Percentiles rank a stretch among this genome's conserved stretches.
Evolutionary conservation across 2,113 vertebrate species (phyloP).

Genomic region (Arenaria interpres): DNA sequence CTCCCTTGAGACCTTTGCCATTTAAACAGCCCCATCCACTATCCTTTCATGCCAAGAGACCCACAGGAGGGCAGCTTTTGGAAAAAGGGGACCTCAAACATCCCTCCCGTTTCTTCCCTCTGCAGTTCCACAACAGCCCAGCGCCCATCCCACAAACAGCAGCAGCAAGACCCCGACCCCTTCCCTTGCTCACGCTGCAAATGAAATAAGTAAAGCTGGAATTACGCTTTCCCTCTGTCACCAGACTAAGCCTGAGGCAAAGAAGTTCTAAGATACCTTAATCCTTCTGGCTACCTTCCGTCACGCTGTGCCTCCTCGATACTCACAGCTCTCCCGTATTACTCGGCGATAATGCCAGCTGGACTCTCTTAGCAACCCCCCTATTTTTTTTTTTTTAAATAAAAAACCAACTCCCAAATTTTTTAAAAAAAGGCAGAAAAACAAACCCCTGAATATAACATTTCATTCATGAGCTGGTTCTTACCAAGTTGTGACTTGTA

Average conservation of each 20-base stretch:
- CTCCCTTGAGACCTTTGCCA: background rate
- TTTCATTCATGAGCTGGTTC: slow-evolving; percentile 9
- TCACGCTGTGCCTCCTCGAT: slow-evolving; percentile 13
- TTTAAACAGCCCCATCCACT: accelerated
- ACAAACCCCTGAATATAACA: background rate
- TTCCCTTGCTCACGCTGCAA: background rate
- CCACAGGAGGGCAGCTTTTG: background rate
- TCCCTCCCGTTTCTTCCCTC: background rate
- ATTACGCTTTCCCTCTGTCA: slow-evolving; percentile 44
- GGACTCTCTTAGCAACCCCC: background rate
- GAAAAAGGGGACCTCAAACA: background rate
- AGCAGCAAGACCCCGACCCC: background rate
- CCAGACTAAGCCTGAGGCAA: slow-evolving; percentile 62
- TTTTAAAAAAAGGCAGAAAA: background rate
- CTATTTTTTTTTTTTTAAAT: background rate
- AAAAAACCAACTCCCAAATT: background rate
- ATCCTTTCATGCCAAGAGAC: background rate
- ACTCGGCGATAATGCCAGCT: slow-evolving; percentile 37
- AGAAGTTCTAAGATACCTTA: slow-evolving; percentile 70
- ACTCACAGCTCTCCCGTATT: slow-evolving; percentile 35
- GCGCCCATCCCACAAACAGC: background rate
- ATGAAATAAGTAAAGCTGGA: slow-evolving; percentile 17
- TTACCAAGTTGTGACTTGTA: background rate
- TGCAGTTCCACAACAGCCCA: accelerated
- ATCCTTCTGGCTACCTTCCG: slow-evolving; percentile 57